Evolutionary conservation across 2,888 invertebrate genomes (phyloP).

Genomic region (Microchrysa polita): DNA sequence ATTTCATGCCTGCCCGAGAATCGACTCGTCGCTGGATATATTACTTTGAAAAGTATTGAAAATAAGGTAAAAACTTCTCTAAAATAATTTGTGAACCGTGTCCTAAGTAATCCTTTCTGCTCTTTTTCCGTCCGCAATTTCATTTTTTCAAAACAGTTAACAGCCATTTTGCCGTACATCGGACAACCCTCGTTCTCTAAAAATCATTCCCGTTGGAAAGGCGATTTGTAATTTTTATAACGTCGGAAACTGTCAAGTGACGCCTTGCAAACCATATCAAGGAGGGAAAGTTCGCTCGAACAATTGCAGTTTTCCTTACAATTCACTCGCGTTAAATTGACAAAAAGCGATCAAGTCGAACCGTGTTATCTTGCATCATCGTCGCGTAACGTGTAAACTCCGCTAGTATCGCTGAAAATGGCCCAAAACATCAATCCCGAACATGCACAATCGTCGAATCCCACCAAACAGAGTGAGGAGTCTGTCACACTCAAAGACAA

Average conservation of each 20-base stretch:
- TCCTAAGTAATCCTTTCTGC: too few relatives aligned
- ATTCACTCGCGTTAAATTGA: background rate
- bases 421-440: slow-evolving; percentile 89
- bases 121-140: background rate
- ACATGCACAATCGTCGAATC: slow-evolving; percentile 76
- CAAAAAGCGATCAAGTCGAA: background rate
- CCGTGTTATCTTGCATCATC: background rate
- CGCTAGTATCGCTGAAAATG: slow-evolving; percentile 67
- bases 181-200: background rate
- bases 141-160: background rate
- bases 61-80: too few relatives aligned
- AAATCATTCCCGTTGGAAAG: slow-evolving; percentile 36
- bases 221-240: slow-evolving; percentile 53
- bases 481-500: slow-evolving; percentile 80
- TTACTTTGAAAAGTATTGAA: too few relatives aligned
- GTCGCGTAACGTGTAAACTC: background rate
- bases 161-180: slow-evolving; percentile 8
- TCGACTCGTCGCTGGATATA: too few relatives aligned
- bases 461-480: slow-evolving; percentile 82
- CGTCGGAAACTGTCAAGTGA: slow-evolving; percentile 54
- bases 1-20: background rate
- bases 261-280: slow-evolving; percentile 52
- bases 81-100: too few relatives aligned
- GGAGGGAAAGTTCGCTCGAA: slow-evolving; percentile 42
- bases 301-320: slow-evolving; percentile 8